Conservation (phyloP, 1,140 invertebrate genomes). For the Drosophila equinoxialis region DNA sequence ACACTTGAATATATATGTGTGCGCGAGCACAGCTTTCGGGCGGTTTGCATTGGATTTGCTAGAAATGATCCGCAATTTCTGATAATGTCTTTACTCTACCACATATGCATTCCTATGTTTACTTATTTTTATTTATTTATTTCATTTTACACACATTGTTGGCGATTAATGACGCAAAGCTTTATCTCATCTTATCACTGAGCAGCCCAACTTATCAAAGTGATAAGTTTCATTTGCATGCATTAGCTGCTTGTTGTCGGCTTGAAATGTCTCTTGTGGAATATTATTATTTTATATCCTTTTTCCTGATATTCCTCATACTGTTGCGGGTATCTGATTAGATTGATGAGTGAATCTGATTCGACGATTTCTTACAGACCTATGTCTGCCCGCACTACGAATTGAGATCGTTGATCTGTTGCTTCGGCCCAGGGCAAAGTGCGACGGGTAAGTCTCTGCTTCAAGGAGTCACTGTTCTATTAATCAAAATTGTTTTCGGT, state of each 20-base stretch:
- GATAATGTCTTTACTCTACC: background rate
- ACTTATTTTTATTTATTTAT: background rate
- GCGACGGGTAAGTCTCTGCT: conserved; percentile 34
- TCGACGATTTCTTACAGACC: conserved; percentile 11
- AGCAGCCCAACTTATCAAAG: conserved; percentile 29
- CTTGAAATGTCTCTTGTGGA: conserved; percentile 47
- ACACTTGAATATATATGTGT: background rate
- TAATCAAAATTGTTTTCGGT: conserved; percentile 27
- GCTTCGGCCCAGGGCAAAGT: conserved; percentile 24
- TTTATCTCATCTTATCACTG: conserved; percentile 32
- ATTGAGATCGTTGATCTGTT: conserved; percentile 40
- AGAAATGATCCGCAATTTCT: background rate
- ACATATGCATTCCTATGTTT: background rate
- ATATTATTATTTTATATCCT: conserved; percentile 54
- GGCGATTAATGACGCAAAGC: conserved; percentile 38
- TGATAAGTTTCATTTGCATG: conserved; percentile 36
- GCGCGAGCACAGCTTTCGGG: background rate
- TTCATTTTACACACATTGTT: background rate
- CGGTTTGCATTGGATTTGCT: background rate
- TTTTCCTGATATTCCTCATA: conserved; percentile 47
- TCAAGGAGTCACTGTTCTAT: background rate
- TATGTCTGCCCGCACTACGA: conserved; percentile 49
- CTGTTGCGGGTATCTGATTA: conserved; percentile 20
- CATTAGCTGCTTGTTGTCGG: conserved; percentile 13
- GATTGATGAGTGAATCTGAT: background rate